Evolutionary conservation across 1,140 invertebrate species (phyloP).

Genomic region (Pogonomyrmex barbatus): DNA sequence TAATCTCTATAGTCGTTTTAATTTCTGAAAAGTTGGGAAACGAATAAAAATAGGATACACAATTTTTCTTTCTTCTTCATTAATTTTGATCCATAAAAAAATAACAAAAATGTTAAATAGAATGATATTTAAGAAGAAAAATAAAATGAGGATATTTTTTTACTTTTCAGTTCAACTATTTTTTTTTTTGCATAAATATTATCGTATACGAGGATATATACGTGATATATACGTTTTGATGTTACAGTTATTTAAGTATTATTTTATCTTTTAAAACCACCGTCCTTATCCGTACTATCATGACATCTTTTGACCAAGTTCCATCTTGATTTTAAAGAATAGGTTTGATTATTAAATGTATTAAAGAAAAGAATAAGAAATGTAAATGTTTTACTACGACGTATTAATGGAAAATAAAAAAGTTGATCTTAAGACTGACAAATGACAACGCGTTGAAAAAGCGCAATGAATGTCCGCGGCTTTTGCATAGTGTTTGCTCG

Average conservation of each 20-base stretch:
- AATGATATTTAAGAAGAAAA: background rate
- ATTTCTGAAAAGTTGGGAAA: slow-evolving; percentile 5
- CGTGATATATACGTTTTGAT: background rate
- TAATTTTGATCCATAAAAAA: background rate
- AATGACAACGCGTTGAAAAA: slow-evolving; percentile 20
- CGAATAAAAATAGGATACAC: background rate
- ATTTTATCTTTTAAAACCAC: background rate
- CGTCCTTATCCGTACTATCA: background rate
- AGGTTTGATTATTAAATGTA: background rate
- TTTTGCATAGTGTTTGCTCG: slow-evolving; percentile 42
- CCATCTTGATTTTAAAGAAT: background rate
- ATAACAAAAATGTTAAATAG: background rate
- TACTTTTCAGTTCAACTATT: background rate
- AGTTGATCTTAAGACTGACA: slow-evolving; percentile 2
- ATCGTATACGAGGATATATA: background rate
- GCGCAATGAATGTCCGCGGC: slow-evolving; percentile 11
- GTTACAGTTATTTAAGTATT: background rate
- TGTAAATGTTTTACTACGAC: background rate
- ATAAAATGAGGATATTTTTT: background rate
- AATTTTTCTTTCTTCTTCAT: background rate
- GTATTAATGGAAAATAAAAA: background rate
- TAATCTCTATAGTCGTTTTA: background rate
- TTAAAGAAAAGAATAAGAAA: background rate
- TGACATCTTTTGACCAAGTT: background rate
- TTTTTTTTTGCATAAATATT: background rate